Conservation (phyloP, 2,113 vertebrate species). For the Antigone vipio region DNA sequence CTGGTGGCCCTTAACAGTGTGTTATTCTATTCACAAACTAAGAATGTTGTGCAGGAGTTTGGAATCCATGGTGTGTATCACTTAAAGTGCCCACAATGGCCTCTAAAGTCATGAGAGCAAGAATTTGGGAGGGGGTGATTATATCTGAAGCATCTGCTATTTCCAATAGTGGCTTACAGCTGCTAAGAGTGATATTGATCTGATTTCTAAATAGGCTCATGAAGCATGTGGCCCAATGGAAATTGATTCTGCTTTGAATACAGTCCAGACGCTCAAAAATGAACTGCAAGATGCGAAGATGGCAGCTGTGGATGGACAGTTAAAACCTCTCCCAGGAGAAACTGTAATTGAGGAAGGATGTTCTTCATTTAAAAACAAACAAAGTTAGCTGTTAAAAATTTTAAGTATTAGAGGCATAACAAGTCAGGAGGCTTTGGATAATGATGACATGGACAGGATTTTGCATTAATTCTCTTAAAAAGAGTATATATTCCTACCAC, state of each 20-base stretch:
- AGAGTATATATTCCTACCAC: neutral
- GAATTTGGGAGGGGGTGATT: neutral
- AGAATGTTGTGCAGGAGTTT: neutral
- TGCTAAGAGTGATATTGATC: neutral
- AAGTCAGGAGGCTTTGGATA: neutral
- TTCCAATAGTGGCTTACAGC: neutral
- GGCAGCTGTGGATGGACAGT: constrained; percentile 86
- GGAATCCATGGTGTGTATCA: neutral
- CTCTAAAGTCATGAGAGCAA: neutral
- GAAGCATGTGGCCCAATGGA: constrained; percentile 98
- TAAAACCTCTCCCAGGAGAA: constrained; percentile 97
- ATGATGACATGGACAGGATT: neutral
- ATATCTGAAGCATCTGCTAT: neutral
- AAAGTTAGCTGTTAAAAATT: constrained; percentile 26
- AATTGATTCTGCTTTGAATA: constrained; percentile 93
- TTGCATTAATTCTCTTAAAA: neutral
- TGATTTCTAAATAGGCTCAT: constrained; percentile 81
- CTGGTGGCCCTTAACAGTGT: neutral
- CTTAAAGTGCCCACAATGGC: neutral
- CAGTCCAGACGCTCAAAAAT: constrained; percentile 90
- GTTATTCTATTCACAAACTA: neutral
- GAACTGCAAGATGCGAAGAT: constrained; percentile 97
- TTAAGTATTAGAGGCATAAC: neutral
- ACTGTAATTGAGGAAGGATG: constrained; percentile 76
- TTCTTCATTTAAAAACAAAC: constrained; percentile 46